Conservation (phyloP, 1,140 invertebrate genomes). For the Drosophila setifemur region DNA sequence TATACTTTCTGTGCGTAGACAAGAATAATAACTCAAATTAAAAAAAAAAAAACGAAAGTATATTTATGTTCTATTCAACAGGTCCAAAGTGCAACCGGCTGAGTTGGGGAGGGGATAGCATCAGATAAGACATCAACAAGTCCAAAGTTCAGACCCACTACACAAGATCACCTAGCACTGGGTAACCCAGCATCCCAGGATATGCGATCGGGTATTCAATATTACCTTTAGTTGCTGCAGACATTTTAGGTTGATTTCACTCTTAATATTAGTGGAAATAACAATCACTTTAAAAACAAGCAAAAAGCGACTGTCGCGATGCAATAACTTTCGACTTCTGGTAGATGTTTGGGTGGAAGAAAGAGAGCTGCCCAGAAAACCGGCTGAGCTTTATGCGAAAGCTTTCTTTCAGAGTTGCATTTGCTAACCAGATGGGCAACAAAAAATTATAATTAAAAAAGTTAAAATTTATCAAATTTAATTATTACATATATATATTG, state of each 20-base stretch:
- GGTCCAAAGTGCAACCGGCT: slow-evolving; percentile 65
- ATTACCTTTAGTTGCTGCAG: slow-evolving; percentile 68
- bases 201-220: too few relatives aligned
- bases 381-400: too few relatives aligned
- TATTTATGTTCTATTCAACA: slow-evolving; percentile 58
- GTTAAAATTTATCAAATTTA: too few relatives aligned
- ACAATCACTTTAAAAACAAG: slow-evolving; percentile 9
- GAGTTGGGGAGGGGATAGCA: slow-evolving; percentile 12
- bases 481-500: too few relatives aligned
- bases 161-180: not conserved
- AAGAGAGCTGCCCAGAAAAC: too few relatives aligned
- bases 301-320: not conserved
- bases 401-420: too few relatives aligned
- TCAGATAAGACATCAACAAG: slow-evolving; percentile 62
- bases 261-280: not conserved
- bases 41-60: slow-evolving; percentile 24
- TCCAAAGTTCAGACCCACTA: slow-evolving; percentile 58
- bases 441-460: too few relatives aligned
- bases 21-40: slow-evolving; percentile 34
- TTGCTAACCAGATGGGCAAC: too few relatives aligned
- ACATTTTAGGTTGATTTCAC: slow-evolving; percentile 50
- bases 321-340: slow-evolving; percentile 26
- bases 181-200: not conserved
- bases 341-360: slow-evolving; percentile 6
- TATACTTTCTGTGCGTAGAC: slow-evolving; percentile 13